Base-by-base conservation (phyloP, 2,113 vertebrate species). In the Dascyllus trimaculatus region DNA sequence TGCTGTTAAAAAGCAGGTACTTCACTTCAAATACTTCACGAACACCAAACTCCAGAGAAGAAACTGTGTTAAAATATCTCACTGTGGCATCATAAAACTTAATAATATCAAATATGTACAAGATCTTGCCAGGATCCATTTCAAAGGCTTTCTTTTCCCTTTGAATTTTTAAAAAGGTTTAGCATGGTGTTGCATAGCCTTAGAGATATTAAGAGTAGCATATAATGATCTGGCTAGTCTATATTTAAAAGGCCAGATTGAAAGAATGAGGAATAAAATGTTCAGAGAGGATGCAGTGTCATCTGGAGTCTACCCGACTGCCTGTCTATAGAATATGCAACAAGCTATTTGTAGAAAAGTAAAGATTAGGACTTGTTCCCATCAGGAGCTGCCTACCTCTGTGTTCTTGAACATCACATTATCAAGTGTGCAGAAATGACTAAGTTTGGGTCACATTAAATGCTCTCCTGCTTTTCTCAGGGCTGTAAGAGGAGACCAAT, bases 361-460 rank as follows among this genome's bases (percentile, higher is more conserved):
- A 45, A 17, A 69, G 66, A 80, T 88, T 80, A 70, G 63, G 69
- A 69, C 63, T 69, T 71, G 72, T 74, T 84, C 62, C 62, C 57
- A 69, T 67, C 75, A 82, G 64, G 32, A 65, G 53, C n/a, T 54
- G 70, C 81, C 60, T 60, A 71, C 66, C 48, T 53, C 22, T 60
- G 0, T 38, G n/a, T n/a, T 80, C 51, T 54, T 38, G 62, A 78
- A 77, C 18, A 49, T 43, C 66, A 45, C 65, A 67, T 82, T 84
- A 87, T 78, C 29, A 68, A 56, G 74, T 73, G 72, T 79, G 60
- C 49, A 58, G 48, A 73, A 78, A 84, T 73, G 80, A 75, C 80
- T 67, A 32, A 21, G 40, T 61, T 48, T 75, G 40, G 61, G 69
- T 81, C 51, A 82, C 52, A 87, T 66, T 72, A 71, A 87, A 86